Base-by-base conservation (phyloP, 2,888 invertebrate species). In the Ophion ventricosus region DNA sequence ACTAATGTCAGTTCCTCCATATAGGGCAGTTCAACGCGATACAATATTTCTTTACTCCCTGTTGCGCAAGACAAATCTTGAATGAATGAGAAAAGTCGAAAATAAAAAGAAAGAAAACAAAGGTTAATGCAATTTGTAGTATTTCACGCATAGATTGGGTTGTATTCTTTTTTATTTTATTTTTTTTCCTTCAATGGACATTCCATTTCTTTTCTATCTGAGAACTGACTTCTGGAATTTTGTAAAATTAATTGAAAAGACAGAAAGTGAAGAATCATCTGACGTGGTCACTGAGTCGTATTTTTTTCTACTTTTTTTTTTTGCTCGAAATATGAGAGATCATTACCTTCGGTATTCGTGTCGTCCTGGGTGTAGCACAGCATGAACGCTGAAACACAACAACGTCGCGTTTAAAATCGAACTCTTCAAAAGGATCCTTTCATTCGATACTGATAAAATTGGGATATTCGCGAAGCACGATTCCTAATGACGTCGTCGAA, bases 361-460 rank as follows among this genome's bases (percentile, higher is more conserved):
- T 97, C 97, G 95, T 97, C 97, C 95, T 97, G 97, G 91, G 97
- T 97, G 95, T 97, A 97, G 96, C 97, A 97, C 95, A 97, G 96
- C 97, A 97, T 97, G 96, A 97, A 97, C 94, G 97, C 97, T 97
- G 96, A 93, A 97, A 96, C 95, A 95, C 94, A 95, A 94, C 92
- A 93, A 92, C 2, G 14, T 49, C 49, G 14, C 49, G 49, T 90
- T 90, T 89, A 81, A 87, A 84, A 88, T 87, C 87, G 43, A 80
- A 72, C 25, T 87, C 25, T 87, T 88, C 83, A 88, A 85, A 87
- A 88, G 85, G 26, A 35, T 29, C 20, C 70, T 25, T 49, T 11
- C 4, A 49, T 14, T 14, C 14, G 14, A 49, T 49, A 14, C 14
- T 14, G 57, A 63, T 14, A 25, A 14, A 14, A 26, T 25, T 49